phyloP scores from a whole-genome alignment of 1,140 invertebrate species.

The Pogonomyrmex barbatus region DNA sequence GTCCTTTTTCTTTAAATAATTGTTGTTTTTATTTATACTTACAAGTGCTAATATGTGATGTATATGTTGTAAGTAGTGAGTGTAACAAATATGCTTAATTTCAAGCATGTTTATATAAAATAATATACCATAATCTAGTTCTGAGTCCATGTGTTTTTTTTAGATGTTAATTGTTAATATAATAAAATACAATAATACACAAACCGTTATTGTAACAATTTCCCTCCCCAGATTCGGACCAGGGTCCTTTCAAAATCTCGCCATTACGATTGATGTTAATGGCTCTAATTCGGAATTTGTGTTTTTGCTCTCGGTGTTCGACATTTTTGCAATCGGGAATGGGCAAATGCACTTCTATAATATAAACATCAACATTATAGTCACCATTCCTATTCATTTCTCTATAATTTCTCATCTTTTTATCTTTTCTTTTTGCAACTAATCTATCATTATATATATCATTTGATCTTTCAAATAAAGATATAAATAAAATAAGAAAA shows the following conservation, averaged over 20 bases:
- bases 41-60: background rate
- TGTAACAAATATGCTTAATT: background rate
- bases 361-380: slow-evolving; percentile 35
- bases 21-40: background rate
- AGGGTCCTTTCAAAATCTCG: slow-evolving; percentile 81
- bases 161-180: background rate
- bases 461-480: background rate
- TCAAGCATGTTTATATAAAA: background rate
- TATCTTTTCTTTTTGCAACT: background rate
- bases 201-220: slow-evolving; percentile 83
- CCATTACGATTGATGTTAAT: slow-evolving; percentile 82
- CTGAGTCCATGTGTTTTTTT: background rate
- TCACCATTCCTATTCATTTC: background rate
- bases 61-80: background rate
- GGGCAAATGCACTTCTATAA: slow-evolving; percentile 79
- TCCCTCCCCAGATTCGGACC: slow-evolving; percentile 84
- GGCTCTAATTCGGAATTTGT: slow-evolving; percentile 83
- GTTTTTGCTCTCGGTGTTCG: slow-evolving; percentile 74
- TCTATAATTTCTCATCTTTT: background rate
- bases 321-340: slow-evolving; percentile 83
- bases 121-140: background rate
- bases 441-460: background rate
- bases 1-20: background rate
- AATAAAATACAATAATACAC: background rate
- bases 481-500: background rate